Evolutionary conservation across 2,888 invertebrate genomes (phyloP).

Genomic region (Spialia ferax): DNA sequence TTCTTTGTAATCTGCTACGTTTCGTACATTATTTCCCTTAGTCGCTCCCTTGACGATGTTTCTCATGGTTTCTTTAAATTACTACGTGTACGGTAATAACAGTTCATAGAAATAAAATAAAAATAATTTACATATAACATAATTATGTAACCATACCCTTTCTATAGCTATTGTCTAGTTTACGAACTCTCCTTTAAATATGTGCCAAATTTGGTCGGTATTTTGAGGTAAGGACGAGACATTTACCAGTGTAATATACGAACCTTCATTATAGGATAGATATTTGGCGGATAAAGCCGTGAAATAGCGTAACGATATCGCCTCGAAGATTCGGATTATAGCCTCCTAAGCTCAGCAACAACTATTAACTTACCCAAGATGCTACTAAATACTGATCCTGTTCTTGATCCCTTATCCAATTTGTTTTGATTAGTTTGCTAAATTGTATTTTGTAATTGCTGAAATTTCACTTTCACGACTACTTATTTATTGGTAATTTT

Average conservation of each 20-base stretch:
- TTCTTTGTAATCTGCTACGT: conserved; percentile 14
- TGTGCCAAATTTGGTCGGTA: no score
- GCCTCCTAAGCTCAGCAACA: not conserved
- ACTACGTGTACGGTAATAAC: not conserved
- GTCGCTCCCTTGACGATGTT: not conserved
- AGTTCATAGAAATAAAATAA: no score
- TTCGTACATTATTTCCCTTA: conserved; percentile 7
- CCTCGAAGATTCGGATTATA: not conserved
- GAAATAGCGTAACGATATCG: not conserved
- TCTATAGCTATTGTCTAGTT: no score
- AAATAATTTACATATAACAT: no score
- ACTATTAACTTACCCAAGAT: not conserved
- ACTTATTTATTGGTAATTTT: no score
- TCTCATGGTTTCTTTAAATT: not conserved
- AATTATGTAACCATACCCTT: no score
- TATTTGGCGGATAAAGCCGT: not conserved
- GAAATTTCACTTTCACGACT: no score
- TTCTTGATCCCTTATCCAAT: not conserved
- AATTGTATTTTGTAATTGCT: no score
- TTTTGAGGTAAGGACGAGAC: no score
- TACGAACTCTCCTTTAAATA: no score
- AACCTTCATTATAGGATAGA: not conserved
- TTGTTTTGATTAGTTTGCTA: not conserved
- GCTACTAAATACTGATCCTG: not conserved
- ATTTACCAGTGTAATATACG: not conserved